Conservation (phyloP, 2,888 invertebrate genomes). For the Drosophila rubida region DNA sequence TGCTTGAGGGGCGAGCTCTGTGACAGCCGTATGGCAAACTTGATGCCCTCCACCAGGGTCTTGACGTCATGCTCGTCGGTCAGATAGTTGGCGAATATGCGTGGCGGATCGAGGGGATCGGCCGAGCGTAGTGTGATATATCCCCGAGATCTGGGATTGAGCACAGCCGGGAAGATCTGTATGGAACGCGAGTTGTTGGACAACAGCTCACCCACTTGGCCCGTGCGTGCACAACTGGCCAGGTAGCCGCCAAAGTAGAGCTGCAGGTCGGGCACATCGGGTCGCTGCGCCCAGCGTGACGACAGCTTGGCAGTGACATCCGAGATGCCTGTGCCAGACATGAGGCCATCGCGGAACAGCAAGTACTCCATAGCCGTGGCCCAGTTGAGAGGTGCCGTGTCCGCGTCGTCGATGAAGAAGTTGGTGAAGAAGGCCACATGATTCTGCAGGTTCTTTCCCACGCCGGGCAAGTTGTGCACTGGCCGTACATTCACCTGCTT, state of each 20-base stretch:
- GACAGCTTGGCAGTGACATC: constrained; percentile 94
- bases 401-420: constrained; percentile 93
- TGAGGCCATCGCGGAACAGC: constrained; percentile 93
- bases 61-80: constrained; percentile 89
- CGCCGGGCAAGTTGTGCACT: constrained; percentile 91
- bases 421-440: constrained; percentile 92
- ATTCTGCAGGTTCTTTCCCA: constrained; percentile 94
- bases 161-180: constrained; percentile 91
- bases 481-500: constrained; percentile 88
- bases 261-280: constrained; percentile 93
- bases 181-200: constrained; percentile 90
- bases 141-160: constrained; percentile 95
- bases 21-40: constrained; percentile 90
- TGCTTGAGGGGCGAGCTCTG: constrained; percentile 88
- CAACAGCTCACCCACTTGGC: constrained; percentile 92
- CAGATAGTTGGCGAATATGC: constrained; percentile 92
- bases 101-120: constrained; percentile 92
- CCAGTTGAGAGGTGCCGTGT: constrained; percentile 95
- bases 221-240: constrained; percentile 93
- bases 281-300: constrained; percentile 91
- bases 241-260: constrained; percentile 94
- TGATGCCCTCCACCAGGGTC: constrained; percentile 92
- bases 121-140: constrained; percentile 89
- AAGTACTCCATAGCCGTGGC: constrained; percentile 96
- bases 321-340: constrained; percentile 95